Base-by-base conservation (phyloP, 2,888 invertebrate genomes). In the Lasioglossum pauxillum region DNA sequence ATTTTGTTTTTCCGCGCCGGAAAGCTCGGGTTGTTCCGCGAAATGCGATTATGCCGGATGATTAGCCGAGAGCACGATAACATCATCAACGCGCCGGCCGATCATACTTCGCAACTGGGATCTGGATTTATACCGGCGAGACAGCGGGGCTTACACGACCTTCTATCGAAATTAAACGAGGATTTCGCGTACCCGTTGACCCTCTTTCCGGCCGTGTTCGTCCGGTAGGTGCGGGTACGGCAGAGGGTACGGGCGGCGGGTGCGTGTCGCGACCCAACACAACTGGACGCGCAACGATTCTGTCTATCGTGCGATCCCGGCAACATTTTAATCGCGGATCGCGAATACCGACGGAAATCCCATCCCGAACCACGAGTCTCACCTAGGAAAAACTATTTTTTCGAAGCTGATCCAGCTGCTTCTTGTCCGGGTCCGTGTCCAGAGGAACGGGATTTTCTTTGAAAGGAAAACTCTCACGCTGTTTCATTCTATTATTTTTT, bases 91-190 rank as follows among this genome's bases (percentile, higher is more conserved):
- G 76, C 67, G 76, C 41, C 49, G 19, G 77, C n/a, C 81, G 85
- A 86, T 86, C 72, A 78, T 86, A 90, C 88, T 90, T 90, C 77
- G 86, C 77, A 78, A 72, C 83, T 35, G 35, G 76, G 84, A 89
- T 89, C 85, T 84, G 89, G 90, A 90, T 90, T 90, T 90, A 90
- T 89, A 79, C 74, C 75, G 82, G 83, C 82, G 82, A 88, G 90
- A 85, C 84, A 87, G 82, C 72, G 67, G 78, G 69, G 84, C 80
- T 87, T 89, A 87, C 90, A 86, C 85, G 86, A 79, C 83, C 84
- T 90, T 84, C 84, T 83, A 80, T 89, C 85, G 91, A 90, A 89
- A 90, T 90, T 89, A 91, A 89, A 91, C 83, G 88, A 77, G 83
- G 85, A 87, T 88, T 90, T 85, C 84, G 72, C 77, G 75, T 83